Conservation (phyloP, 2,888 invertebrate species). For the Seira sanloemensis region DNA sequence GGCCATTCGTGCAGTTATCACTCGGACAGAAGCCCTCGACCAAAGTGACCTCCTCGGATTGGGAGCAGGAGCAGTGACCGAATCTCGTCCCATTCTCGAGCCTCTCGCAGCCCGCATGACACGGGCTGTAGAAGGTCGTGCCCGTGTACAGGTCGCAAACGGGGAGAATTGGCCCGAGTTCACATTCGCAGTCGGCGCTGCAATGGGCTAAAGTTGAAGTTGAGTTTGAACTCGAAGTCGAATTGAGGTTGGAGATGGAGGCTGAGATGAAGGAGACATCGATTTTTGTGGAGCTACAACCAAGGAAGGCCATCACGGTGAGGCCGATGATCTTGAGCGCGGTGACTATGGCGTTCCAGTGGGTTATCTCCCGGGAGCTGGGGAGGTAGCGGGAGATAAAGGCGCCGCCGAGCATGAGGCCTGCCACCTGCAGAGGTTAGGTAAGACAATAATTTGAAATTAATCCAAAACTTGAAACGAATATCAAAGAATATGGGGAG, state of each 20-base stretch:
- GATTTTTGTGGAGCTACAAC: constrained; percentile 76
- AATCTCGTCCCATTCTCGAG: constrained; percentile 56
- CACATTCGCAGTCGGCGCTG: constrained; percentile 79
- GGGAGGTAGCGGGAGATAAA: constrained; percentile 81
- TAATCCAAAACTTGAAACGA: no score
- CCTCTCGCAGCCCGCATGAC: constrained; percentile 83
- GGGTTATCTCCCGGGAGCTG: constrained; percentile 78
- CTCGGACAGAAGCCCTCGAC: constrained; percentile 55
- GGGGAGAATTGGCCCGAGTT: constrained; percentile 80
- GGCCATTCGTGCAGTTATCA: constrained; percentile 66
- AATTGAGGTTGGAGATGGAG: neutral
- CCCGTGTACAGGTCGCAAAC: constrained; percentile 80
- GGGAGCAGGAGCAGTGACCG: constrained; percentile 63
- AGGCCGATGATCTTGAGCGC: constrained; percentile 79
- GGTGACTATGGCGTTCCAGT: constrained; percentile 82
- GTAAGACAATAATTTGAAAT: no score
- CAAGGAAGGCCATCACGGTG: constrained; percentile 78
- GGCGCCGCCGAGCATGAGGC: constrained; percentile 79
- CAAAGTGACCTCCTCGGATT: constrained; percentile 44
- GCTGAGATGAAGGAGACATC: neutral
- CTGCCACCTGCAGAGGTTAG: constrained; percentile 74
- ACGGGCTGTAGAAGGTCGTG: constrained; percentile 83
- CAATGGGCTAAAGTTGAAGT: constrained; percentile 70
- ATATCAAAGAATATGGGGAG: no score
- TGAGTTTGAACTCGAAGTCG: neutral